Base-by-base conservation (phyloP, 2,113 vertebrate species). In the Marmota monax region DNA sequence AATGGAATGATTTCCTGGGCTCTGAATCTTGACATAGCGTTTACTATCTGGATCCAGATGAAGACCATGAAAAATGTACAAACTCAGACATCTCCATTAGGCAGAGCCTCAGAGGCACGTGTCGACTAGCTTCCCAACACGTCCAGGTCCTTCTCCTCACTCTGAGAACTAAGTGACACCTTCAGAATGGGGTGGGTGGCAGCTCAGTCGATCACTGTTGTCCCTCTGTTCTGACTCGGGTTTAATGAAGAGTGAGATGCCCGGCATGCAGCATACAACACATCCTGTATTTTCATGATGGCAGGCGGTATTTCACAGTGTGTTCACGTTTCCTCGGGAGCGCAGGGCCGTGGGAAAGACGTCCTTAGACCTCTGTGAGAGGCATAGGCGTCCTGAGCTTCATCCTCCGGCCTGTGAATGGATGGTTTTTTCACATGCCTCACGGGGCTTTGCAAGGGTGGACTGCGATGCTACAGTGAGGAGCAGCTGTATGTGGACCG, bases 1-100 rank as follows among this genome's bases (percentile, higher is more conserved):
- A 96, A 98, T 96, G 96, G 94, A 58, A 93, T 96, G 94, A 94
- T 97, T 97, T 98, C 98, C 98, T 87, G 96, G 96, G 84, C 97
- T 97, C 97, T 87, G 85, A 97, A 96, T 95, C 94, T 95, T 86
- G 32, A 97, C 72, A 39, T 14, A 88, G 88, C 34, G 22, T 97
- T 98, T 95, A 48, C 93, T 98, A 78, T 90, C 94, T 88, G 84
- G 97, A 98, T 95, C 98, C 96, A 73, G 94, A 97, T 69, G 92
- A 98, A 97, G 86, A 98, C 94, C 96, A 67, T 97, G 96, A 96
- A 97, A 98, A 98, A 97, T 73, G 92, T 17, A 86, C 88, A 94
- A 76, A 97, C 95, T 73, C 90, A 96, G 94, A 98, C 96, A 78
- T 97, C 96, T 98, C 96, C 84, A 34, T 97, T 20, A 78, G 73